These are phyloP conservation scores for Mimachlamys varia DNA, from an alignment of 2,888 invertebrate species.

Conservation along the genomic window DNA sequence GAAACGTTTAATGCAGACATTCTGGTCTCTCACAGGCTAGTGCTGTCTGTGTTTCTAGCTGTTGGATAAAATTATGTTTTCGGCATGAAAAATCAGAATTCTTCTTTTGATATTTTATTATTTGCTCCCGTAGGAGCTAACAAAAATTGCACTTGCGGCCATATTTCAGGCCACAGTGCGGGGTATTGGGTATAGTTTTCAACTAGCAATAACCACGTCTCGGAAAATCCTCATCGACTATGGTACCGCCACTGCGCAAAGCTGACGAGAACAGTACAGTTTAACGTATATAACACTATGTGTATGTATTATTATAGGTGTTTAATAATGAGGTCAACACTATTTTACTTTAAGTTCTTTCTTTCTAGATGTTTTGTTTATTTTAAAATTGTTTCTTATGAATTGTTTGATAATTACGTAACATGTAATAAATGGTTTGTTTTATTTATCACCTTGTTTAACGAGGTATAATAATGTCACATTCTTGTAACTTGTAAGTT, in stretches of 20 bases:
- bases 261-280: constrained; percentile 48
- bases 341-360: not conserved
- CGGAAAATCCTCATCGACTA: constrained; percentile 79
- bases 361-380: not conserved
- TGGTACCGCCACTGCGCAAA: constrained; percentile 76
- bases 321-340: not conserved
- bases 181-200: constrained; percentile 81
- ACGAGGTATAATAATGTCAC: not conserved
- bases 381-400: not conserved
- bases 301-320: not conserved
- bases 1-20: too few species aligned
- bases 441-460: not conserved
- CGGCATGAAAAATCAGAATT: too few species aligned
- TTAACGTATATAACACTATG: not conserved
- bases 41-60: too few species aligned
- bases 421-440: not conserved
- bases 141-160: constrained; percentile 78
- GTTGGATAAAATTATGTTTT: too few species aligned
- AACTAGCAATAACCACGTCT: constrained; percentile 81
- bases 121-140: constrained; percentile 68
- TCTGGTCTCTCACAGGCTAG: too few species aligned
- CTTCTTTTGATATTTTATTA: not conserved
- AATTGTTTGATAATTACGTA: not conserved
- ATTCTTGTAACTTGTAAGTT: not conserved
- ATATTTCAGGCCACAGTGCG: constrained; percentile 77